Evolutionary conservation across 2,113 vertebrate genomes (phyloP).

Genomic region (Arothron firmamentum): DNA sequence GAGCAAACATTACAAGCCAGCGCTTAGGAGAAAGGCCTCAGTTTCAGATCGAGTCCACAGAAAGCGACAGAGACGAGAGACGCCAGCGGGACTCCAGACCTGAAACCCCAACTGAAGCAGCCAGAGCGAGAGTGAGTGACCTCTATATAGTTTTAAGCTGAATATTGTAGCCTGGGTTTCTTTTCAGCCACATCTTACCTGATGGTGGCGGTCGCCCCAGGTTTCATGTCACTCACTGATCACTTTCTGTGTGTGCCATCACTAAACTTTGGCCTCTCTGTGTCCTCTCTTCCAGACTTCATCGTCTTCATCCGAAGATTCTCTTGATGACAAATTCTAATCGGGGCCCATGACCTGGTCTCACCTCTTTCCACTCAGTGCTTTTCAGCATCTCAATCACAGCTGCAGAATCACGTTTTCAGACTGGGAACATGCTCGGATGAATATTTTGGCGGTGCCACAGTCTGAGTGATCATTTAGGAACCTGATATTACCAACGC

Average conservation of each 20-base stretch:
- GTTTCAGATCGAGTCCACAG: constrained; percentile 20
- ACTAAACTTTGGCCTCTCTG: not conserved
- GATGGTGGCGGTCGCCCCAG: too few relatives aligned
- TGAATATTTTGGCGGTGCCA: not conserved
- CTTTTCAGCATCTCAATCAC: not conserved
- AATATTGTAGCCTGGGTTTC: too few relatives aligned
- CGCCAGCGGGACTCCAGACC: constrained; percentile 7
- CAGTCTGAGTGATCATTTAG: not conserved
- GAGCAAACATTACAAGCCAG: constrained; percentile 73
- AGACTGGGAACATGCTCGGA: not conserved
- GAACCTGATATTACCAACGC: constrained; percentile 2
- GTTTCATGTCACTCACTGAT: not conserved
- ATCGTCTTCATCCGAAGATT: constrained; percentile 43
- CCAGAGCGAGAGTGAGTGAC: constrained; percentile 65
- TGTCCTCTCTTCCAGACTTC: constrained; percentile 50
- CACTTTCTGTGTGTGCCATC: not conserved
- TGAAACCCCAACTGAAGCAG: constrained; percentile 21
- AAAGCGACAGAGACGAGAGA: not conserved
- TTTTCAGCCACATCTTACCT: not conserved
- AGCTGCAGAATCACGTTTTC: not conserved
- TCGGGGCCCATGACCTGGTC: constrained; percentile 3
- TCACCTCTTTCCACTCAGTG: not conserved
- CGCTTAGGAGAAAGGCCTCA: constrained; percentile 38
- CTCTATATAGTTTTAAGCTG: not conserved
- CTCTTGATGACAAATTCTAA: constrained; percentile 66